phyloP scores from a whole-genome alignment of 2,113 vertebrate genomes.

The Bambusicola thoracicus region DNA sequence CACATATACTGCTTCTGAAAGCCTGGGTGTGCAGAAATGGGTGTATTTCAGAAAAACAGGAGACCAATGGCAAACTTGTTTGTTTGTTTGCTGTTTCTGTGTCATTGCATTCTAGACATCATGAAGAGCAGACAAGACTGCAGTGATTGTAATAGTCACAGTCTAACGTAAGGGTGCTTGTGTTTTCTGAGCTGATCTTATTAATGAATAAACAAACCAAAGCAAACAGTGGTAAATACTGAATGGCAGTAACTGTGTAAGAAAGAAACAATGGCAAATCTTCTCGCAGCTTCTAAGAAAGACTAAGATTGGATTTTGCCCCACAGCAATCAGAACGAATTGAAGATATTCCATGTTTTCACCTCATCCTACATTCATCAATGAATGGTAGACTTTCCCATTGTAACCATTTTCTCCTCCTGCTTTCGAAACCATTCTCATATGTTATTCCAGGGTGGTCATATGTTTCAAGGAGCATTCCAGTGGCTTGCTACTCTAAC shows the following conservation, averaged over 20 bases:
- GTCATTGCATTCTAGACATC: not conserved
- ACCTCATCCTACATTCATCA: not conserved
- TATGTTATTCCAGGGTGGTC: not conserved
- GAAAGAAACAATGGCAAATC: not conserved
- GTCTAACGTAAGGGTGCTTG: not conserved
- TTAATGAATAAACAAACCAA: not conserved
- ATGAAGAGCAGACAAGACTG: not conserved
- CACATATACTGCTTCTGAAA: not conserved
- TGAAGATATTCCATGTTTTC: not conserved
- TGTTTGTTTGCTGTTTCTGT: not conserved
- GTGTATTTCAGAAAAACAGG: not conserved
- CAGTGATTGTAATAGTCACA: not conserved
- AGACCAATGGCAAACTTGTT: not conserved
- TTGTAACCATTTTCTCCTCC: not conserved
- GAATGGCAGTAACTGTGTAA: not conserved
- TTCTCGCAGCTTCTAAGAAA: not conserved
- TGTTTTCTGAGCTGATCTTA: not conserved
- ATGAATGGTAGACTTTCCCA: not conserved
- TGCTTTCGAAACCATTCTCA: not conserved
- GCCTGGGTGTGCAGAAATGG: not conserved
- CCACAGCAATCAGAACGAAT: not conserved
- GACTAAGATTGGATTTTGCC: not conserved
- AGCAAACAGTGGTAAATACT: not conserved
- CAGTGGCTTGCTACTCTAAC: not conserved
- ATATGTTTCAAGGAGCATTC: not conserved